phyloP scores from a whole-genome alignment of 2,113 vertebrate genomes.

The Oxygymnocypris stewartii region DNA sequence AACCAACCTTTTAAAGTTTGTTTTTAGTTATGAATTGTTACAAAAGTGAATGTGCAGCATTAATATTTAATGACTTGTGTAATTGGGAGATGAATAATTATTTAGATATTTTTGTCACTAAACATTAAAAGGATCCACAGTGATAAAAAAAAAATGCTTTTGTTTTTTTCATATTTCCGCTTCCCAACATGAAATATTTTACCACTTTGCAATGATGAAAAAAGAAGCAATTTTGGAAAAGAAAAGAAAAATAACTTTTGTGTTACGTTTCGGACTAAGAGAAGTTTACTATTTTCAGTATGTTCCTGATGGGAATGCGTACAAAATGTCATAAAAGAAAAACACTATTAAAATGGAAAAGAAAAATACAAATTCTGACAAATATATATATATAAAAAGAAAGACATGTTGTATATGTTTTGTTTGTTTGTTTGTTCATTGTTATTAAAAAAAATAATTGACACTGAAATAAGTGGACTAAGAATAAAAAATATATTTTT shows the following conservation, averaged over 20 bases:
- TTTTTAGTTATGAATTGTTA: conserved; percentile 65
- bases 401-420: conserved; percentile 64
- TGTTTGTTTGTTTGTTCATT: conserved; percentile 55
- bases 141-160: conserved; percentile 28
- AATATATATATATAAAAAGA: conserved; percentile 42
- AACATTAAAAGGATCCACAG: conserved; percentile 47
- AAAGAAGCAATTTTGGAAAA: no score
- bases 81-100: conserved; percentile 43
- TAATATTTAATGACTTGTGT: conserved; percentile 55
- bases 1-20: conserved; percentile 70
- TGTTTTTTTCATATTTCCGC: conserved; percentile 48
- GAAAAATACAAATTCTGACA: conserved; percentile 51
- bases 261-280: conserved; percentile 51
- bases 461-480: conserved; percentile 76
- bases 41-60: conserved; percentile 76
- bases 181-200: conserved; percentile 45
- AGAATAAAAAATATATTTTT: conserved; percentile 77
- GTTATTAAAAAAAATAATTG: conserved; percentile 63
- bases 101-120: conserved; percentile 43
- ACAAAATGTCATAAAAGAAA: conserved; percentile 45
- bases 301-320: conserved; percentile 50
- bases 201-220: no score
- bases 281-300: conserved; percentile 38
- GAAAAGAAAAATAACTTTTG: background rate
- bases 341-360: conserved; percentile 53